phyloP scores from a whole-genome alignment of 2,888 invertebrate genomes.

The Beris chalybata region DNA sequence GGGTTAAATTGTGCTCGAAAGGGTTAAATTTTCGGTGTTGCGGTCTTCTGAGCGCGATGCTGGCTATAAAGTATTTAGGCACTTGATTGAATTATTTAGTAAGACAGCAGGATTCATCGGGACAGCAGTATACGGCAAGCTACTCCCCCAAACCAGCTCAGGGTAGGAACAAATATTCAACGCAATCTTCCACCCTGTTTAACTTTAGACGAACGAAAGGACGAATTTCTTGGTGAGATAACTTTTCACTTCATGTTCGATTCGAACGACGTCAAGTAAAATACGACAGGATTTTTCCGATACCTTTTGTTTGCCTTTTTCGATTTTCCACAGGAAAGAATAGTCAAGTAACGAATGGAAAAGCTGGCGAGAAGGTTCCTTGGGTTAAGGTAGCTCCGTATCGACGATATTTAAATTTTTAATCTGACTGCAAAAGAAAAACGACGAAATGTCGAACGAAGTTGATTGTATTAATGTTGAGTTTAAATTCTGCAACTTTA shows the following conservation, averaged over 20 bases:
- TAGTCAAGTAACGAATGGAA: conserved; percentile 12
- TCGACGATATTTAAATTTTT: conserved; percentile 25
- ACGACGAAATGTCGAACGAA: neutral
- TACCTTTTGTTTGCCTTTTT: conserved; percentile 24
- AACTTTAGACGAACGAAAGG: neutral
- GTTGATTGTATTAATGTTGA: too few species aligned
- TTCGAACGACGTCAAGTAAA: conserved; percentile 2
- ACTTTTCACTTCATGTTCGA: conserved; percentile 11
- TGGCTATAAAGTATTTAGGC: conserved; percentile 31
- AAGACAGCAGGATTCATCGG: conserved; percentile 28
- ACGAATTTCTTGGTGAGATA: conserved; percentile 3
- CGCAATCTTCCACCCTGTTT: neutral
- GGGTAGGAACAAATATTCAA: neutral
- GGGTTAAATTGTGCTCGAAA: neutral
- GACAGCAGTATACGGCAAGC: conserved; percentile 3
- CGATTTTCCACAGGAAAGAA: conserved; percentile 10
- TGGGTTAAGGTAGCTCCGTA: neutral
- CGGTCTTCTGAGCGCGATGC: conserved; percentile 11
- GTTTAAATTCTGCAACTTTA: too few species aligned
- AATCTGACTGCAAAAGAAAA: conserved; percentile 8
- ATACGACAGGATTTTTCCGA: conserved; percentile 1
- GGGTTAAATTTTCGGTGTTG: conserved; percentile 30
- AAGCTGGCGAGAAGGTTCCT: neutral
- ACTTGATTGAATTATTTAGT: conserved; percentile 32
- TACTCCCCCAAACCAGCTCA: conserved; percentile 17